Conservation (phyloP, 2,113 vertebrate genomes). For the pig (Sus scrofa) region T2T-Sscrofa CM000830.6:4163001-4163500, state of each 20-base stretch:
- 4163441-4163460: not conserved
- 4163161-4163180: slow-evolving; percentile 23
- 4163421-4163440: not conserved
- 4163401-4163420: not conserved
- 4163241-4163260: not conserved
- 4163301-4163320: slow-evolving; percentile 37
- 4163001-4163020: not conserved
- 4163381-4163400: not conserved
- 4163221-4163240: slow-evolving; percentile 26
- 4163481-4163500: not conserved
- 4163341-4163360: slow-evolving; percentile 58
- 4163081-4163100: not conserved
- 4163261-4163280: slow-evolving; percentile 39
- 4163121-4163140: not conserved
- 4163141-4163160: not conserved
- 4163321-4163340: slow-evolving; percentile 14
- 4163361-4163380: not conserved
- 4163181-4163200: slow-evolving; percentile 25
- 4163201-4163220: slow-evolving; percentile 64
- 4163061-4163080: not conserved
- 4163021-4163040: not conserved
- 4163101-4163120: not conserved
- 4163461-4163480: fast-evolving
- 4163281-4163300: slow-evolving; percentile 67
- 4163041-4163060: not conserved